Evolutionary conservation across 2,888 invertebrate species (phyloP).

Genomic region (Dioctria rufipes): DNA sequence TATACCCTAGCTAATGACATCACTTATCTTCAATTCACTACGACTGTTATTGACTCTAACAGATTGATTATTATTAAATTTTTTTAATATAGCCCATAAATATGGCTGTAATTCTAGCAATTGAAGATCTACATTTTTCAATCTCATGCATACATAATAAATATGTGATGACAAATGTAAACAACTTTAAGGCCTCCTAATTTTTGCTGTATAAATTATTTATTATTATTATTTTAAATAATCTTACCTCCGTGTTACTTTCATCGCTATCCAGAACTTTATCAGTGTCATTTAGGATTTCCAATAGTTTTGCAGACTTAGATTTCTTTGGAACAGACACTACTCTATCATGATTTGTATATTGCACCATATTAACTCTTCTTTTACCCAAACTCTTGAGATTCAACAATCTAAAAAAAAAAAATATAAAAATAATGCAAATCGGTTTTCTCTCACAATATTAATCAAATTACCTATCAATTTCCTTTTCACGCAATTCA

Average conservation of each 20-base stretch:
- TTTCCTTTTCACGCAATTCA: slow-evolving; percentile 65
- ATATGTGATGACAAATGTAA: too few species aligned
- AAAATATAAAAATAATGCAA: background rate
- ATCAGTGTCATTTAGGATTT: slow-evolving; percentile 57
- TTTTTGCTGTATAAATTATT: too few species aligned
- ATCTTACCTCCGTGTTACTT: slow-evolving; percentile 66
- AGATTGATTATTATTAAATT: too few species aligned
- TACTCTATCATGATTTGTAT: slow-evolving; percentile 57
- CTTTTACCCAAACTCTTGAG: slow-evolving; percentile 64
- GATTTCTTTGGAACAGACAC: slow-evolving; percentile 43
- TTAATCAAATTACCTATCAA: slow-evolving; percentile 64
- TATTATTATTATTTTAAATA: too few species aligned
- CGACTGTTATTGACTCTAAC: too few species aligned
- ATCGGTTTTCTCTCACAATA: background rate
- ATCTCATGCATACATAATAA: too few species aligned
- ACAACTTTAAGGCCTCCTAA: too few species aligned
- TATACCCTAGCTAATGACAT: too few species aligned
- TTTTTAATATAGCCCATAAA: too few species aligned
- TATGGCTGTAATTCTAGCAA: too few species aligned
- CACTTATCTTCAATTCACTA: too few species aligned
- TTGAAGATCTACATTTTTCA: too few species aligned
- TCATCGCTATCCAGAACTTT: slow-evolving; percentile 60
- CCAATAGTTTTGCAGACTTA: slow-evolving; percentile 57
- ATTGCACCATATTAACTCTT: slow-evolving; percentile 47
- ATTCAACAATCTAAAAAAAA: slow-evolving; percentile 64